phyloP scores from a whole-genome alignment of 2,888 invertebrate species.

The Hypena proboscidalis region DNA sequence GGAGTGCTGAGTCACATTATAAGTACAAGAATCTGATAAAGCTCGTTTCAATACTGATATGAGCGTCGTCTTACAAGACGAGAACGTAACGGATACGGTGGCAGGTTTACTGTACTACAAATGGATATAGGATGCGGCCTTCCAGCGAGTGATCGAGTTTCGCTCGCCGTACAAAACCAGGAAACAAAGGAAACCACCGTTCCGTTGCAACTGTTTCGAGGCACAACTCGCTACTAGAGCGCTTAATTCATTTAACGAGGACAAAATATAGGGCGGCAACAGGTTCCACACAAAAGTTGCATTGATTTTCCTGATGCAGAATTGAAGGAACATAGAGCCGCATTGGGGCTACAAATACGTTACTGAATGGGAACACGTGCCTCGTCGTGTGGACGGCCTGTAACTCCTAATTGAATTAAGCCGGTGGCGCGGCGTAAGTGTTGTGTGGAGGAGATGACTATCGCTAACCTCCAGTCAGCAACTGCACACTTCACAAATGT shows the following conservation, averaged over 20 bases:
- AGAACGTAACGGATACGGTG: slow-evolving; percentile 32
- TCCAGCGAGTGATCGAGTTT: slow-evolving; percentile 42
- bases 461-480: too few relatives aligned
- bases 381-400: slow-evolving; percentile 15
- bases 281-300: neutral
- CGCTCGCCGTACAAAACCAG: slow-evolving; percentile 34
- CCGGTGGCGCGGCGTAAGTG: slow-evolving; percentile 6
- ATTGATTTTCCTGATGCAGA: too few relatives aligned
- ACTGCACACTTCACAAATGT: too few relatives aligned
- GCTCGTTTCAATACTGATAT: neutral
- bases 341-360: neutral
- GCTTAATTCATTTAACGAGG: neutral
- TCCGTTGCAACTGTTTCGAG: slow-evolving; percentile 27
- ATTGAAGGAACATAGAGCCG: too few relatives aligned
- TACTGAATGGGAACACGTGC: slow-evolving; percentile 10
- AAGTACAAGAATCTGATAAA: neutral
- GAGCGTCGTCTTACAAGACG: slow-evolving; percentile 7
- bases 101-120: slow-evolving; percentile 12
- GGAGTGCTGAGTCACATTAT: too few relatives aligned
- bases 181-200: slow-evolving; percentile 43
- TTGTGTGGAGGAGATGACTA: neutral
- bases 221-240: neutral
- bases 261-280: neutral
- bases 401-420: slow-evolving; percentile 50
- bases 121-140: slow-evolving; percentile 34